Evolutionary conservation across 1,140 invertebrate species (phyloP).

Genomic region (Halotydeus destructor): DNA sequence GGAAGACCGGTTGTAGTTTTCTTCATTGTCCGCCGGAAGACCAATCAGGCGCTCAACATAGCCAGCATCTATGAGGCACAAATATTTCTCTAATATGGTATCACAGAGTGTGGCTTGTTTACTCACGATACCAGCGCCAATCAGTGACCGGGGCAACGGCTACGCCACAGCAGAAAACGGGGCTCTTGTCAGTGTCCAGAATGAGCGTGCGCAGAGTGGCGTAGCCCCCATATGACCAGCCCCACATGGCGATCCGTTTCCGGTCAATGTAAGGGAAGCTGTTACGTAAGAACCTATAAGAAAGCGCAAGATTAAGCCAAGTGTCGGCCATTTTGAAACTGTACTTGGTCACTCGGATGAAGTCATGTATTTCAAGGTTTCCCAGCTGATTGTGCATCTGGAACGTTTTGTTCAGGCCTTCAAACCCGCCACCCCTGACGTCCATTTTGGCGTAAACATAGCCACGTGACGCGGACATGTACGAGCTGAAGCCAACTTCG

Average conservation of each 20-base stretch:
- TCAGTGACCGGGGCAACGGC: constrained; percentile 74
- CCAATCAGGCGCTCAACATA: constrained; percentile 87
- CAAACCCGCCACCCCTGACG: constrained; percentile 60
- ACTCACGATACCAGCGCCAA: constrained; percentile 77
- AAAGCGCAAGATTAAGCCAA: too few species aligned
- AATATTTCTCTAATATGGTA: constrained; percentile 8
- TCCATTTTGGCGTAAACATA: constrained; percentile 54
- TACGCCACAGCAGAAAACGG: constrained; percentile 65
- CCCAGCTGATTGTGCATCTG: constrained; percentile 60
- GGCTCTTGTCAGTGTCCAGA: constrained; percentile 28
- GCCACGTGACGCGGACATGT: constrained; percentile 22
- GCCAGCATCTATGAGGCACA: constrained; percentile 53
- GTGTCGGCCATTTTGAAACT: too few species aligned
- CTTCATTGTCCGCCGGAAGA: constrained; percentile 57
- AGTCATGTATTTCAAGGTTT: constrained; percentile 65
- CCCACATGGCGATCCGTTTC: constrained; percentile 44
- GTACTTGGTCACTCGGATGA: constrained; percentile 57
- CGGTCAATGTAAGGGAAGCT: constrained; percentile 50
- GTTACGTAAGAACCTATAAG: constrained; percentile 41
- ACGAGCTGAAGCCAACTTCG: constrained; percentile 25
- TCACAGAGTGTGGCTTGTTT: too few species aligned
- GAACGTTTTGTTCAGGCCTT: constrained; percentile 59
- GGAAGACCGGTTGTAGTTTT: constrained; percentile 44
- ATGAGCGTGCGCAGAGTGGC: too few species aligned
- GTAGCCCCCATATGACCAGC: too few species aligned